Conservation (phyloP, 1,140 invertebrate species). For the Augochlora pura region DNA sequence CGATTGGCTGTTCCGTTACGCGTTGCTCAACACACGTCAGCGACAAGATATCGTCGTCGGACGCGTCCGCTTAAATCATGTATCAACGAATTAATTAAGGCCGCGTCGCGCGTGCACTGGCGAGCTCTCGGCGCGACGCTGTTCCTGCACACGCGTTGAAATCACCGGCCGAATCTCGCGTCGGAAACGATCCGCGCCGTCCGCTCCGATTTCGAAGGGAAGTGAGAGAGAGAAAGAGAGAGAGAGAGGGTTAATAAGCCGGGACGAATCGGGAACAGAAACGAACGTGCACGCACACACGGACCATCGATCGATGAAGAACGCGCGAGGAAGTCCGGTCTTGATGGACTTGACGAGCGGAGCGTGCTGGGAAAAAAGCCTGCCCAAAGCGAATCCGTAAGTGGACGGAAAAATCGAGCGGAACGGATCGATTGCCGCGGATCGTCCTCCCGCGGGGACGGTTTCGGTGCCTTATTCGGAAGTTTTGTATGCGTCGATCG, state of each 20-base stretch:
- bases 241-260: conserved; percentile 63
- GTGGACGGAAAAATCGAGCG: conserved; percentile 70
- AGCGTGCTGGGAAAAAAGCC: conserved; percentile 63
- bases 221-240: background rate
- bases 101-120: background rate
- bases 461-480: conserved; percentile 18
- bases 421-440: conserved; percentile 66
- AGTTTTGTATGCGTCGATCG: too few relatives aligned
- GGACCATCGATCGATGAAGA: conserved; percentile 31
- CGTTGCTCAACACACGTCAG: background rate
- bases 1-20: background rate
- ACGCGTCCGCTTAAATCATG: background rate
- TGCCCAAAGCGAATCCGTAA: conserved; percentile 72
- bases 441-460: conserved; percentile 57
- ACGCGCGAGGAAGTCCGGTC: conserved; percentile 61
- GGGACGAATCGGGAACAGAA: conserved; percentile 57
- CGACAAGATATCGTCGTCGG: background rate
- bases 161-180: background rate
- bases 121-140: too few relatives aligned
- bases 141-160: conserved; percentile 6
- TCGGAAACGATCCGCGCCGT: background rate
- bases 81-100: background rate
- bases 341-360: conserved; percentile 52
- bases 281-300: conserved; percentile 19
- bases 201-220: conserved; percentile 61